phyloP scores from a whole-genome alignment of 2,888 invertebrate species.

The Drosophila pegasa region DNA sequence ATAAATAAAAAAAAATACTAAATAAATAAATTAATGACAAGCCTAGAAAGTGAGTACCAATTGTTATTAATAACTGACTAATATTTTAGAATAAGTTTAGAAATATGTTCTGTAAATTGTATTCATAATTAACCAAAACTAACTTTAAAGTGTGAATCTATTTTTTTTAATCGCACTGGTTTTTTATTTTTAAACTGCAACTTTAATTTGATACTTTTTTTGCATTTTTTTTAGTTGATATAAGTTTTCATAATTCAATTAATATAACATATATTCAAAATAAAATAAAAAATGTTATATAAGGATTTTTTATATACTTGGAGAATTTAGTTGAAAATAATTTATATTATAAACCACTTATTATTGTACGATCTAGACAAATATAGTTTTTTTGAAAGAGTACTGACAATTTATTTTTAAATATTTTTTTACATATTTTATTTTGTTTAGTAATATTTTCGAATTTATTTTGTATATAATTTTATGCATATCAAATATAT shows the following conservation, averaged over 20 bases:
- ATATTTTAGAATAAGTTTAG: background rate
- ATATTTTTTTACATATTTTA: no score
- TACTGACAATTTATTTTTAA: no score
- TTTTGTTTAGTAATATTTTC: no score
- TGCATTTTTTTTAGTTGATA: background rate
- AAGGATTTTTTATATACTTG: no score
- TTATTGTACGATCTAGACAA: no score
- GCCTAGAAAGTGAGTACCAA: conserved; percentile 47
- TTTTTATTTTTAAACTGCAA: background rate
- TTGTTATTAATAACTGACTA: conserved; percentile 18
- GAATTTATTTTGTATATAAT: background rate
- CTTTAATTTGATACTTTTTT: background rate
- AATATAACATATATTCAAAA: no score
- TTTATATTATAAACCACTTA: no score
- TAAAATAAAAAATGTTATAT: no score
- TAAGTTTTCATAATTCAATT: no score
- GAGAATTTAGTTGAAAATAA: no score
- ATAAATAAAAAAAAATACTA: conserved; percentile 3
- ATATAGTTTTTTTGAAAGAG: no score
- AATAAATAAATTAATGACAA: conserved; percentile 9
- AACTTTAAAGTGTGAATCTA: background rate
- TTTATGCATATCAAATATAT: no score
- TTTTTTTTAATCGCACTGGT: background rate
- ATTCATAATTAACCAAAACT: background rate
- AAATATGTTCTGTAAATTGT: background rate